These are phyloP conservation scores for Drosophila leonis DNA, from an alignment of 2,888 invertebrate genomes.

Conservation along the genomic window DNA sequence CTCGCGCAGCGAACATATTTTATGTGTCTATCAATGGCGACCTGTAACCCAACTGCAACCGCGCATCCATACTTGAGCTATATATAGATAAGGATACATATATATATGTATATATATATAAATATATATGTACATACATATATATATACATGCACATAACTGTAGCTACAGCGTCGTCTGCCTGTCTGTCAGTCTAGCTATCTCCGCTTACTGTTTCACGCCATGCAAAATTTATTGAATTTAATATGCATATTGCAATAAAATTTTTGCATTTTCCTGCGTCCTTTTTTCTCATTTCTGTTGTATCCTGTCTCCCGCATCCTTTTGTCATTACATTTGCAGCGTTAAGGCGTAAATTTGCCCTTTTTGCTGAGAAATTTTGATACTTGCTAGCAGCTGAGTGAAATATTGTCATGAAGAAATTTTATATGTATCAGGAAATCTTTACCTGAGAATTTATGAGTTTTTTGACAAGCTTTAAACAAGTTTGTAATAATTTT, in stretches of 20 bases:
- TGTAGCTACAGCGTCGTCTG: conserved; percentile 38
- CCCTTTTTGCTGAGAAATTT: conserved; percentile 10
- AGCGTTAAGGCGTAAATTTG: conserved; percentile 39
- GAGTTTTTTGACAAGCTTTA: neutral
- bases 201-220: conserved; percentile 23
- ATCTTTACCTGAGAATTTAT: conserved; percentile 2
- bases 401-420: conserved; percentile 24
- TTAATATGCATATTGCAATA: conserved; percentile 77
- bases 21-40: conserved; percentile 72
- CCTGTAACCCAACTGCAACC: conserved; percentile 46
- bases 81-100: conserved; percentile 12
- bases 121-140: conserved; percentile 7
- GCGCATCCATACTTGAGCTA: conserved; percentile 58
- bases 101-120: neutral
- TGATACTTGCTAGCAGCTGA: conserved; percentile 14
- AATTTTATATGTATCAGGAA: neutral
- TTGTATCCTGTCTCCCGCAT: conserved; percentile 10
- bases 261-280: conserved; percentile 61
- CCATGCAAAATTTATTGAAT: conserved; percentile 70
- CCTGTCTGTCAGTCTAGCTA: conserved; percentile 34
- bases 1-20: conserved; percentile 41
- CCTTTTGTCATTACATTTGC: conserved; percentile 56
- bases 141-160: conserved; percentile 12
- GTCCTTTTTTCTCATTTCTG: neutral
- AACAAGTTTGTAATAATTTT: neutral